phyloP scores from a whole-genome alignment of 2,797 vertebrate species.

The Phataginus tricuspis region DNA sequence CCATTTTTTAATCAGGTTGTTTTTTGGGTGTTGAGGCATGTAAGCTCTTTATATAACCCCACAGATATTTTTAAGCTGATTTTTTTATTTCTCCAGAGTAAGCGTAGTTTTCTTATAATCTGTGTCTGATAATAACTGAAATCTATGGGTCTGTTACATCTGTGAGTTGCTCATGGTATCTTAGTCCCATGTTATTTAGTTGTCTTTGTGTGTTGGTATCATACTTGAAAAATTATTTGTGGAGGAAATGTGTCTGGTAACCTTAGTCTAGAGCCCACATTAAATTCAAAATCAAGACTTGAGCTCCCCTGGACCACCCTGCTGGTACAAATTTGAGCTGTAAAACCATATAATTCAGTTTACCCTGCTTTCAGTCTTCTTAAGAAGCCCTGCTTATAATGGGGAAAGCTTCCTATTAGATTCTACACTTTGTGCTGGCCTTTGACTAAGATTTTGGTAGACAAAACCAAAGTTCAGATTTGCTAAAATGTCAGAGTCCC shows the following conservation, averaged over 20 bases:
- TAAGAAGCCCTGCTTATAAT: neutral
- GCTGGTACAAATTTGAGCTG: neutral
- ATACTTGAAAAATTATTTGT: slow-evolving; percentile 42
- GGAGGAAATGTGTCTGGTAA: slow-evolving; percentile 18
- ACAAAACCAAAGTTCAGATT: slow-evolving; percentile 47
- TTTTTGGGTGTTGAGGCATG: too few relatives aligned
- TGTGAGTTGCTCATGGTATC: neutral
- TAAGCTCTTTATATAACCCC: neutral
- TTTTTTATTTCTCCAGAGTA: slow-evolving; percentile 10
- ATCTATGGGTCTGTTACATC: neutral
- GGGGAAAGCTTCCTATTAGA: neutral
- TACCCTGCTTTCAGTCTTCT: neutral
- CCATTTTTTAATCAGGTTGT: too few relatives aligned
- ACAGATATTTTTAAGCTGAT: neutral
- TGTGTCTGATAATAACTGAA: slow-evolving; percentile 23
- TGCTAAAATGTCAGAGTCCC: neutral
- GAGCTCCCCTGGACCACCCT: neutral
- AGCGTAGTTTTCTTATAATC: neutral
- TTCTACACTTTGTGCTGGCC: neutral
- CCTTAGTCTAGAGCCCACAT: slow-evolving; percentile 30
- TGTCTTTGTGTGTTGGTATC: slow-evolving; percentile 47
- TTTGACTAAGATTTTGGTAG: slow-evolving; percentile 29
- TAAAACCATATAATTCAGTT: neutral
- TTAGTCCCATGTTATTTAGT: slow-evolving; percentile 22
- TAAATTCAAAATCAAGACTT: slow-evolving; percentile 11